Evolutionary conservation across 1,140 invertebrate genomes (phyloP), one percentile per base, ranked within the genome.

Genomic region (Pseudomyrmex cubaensis): DNA sequence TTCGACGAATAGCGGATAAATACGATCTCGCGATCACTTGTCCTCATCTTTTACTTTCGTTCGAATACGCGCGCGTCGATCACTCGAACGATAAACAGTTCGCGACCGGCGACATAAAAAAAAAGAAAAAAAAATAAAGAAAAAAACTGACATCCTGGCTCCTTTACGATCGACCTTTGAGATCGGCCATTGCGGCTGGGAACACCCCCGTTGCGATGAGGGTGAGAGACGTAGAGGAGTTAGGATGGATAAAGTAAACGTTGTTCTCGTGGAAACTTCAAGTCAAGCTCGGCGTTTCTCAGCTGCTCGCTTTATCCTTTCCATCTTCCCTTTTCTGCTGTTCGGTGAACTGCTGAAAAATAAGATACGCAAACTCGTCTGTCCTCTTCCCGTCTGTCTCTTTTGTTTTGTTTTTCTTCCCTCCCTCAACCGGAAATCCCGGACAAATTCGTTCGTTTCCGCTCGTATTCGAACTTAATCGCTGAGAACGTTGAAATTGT

Each of bases 311-410:
- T 80, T 80, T 80, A 80, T 80, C 76, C 76, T 80, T 80, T 80
- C 76, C 66, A 80, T 80, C 76, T 80, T 80, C 66, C 46, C 46
- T 72, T 72, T 80, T 64, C 54, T 8, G 52, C 54, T 80, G 54
- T 57, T 72, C 76, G 66, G 54, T 52, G 75, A 80, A 72, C 76
- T 80, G 56, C 76, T 80, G 76, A 80, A 80, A 80, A 80, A 80
- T 80, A 80, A 80, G 76, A 80, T 80, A 80, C 76, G 76, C 76
- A 80, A 80, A 80, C 76, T 80, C 61, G 76, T 67, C 72, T 83
- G 52, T 76, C 50, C 52, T 35, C 17, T 12, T 46, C 17, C 17
- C 4, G 50, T 13, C 72, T 83, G 44, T 76, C 35, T 62, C 62
- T 63, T 44, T 67, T 10, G 48, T 15, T 22, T 44, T 77, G 17